A percentile compares a stretch with the other conserved stretches of the same genome.
Evolutionary conservation across 30 jellyfish, hydroid and myxozoan species (phyloP).

Genomic region (Turritopsis rubra): DNA sequence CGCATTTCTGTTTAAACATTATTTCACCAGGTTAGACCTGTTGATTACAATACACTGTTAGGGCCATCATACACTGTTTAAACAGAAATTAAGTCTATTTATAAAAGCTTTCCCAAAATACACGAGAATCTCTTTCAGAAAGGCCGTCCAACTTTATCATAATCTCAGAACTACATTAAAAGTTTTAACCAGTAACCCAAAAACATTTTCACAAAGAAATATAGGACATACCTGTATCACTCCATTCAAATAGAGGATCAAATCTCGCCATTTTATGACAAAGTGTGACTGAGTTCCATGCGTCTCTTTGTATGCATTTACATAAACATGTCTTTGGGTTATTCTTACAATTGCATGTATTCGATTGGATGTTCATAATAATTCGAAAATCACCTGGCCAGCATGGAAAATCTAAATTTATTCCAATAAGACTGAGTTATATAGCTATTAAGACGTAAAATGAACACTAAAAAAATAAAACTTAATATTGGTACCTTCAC

Average conservation of each 20-base stretch:
- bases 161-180: too few relatives aligned
- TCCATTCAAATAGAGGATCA: constrained; percentile 11
- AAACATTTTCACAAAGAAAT: too few relatives aligned
- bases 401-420: neutral
- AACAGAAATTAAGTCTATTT: too few relatives aligned
- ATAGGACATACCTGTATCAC: neutral
- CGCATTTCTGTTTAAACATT: too few relatives aligned
- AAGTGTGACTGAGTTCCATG: neutral
- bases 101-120: too few relatives aligned
- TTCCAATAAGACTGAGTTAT: too few relatives aligned
- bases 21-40: too few relatives aligned
- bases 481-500: neutral
- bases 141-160: too few relatives aligned
- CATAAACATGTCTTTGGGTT: neutral
- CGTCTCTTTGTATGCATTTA: constrained; percentile 1
- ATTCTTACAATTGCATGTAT: neutral
- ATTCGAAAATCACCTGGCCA: constrained; percentile 1
- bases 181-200: too few relatives aligned
- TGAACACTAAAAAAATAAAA: neutral
- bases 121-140: too few relatives aligned
- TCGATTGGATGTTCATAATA: neutral
- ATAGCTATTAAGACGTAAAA: neutral
- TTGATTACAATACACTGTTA: too few relatives aligned
- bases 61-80: too few relatives aligned
- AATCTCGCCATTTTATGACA: neutral